Conservation (phyloP, 2,888 invertebrate species). For the Trissonchulus sp. region DNA sequence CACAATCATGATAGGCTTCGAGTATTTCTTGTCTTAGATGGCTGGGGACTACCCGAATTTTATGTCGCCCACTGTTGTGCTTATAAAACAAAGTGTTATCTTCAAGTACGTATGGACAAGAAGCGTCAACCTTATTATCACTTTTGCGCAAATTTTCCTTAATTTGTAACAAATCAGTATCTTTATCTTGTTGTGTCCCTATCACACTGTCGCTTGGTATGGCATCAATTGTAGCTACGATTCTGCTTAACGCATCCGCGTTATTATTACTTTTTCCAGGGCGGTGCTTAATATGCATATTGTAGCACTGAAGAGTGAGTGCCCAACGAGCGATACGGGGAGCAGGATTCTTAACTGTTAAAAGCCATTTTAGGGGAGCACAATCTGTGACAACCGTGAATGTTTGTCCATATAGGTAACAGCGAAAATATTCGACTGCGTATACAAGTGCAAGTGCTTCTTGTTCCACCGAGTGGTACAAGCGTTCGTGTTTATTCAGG, state of each 20-base stretch:
- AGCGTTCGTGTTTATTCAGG: constrained; percentile 27
- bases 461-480: constrained; percentile 32
- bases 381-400: constrained; percentile 26
- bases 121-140: no score
- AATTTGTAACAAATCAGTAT: no score
- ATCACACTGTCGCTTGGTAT: no score
- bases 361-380: constrained; percentile 27
- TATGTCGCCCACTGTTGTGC: no score
- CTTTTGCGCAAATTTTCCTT: no score
- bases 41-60: no score
- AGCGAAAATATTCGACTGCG: constrained; percentile 32
- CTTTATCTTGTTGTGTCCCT: no score
- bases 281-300: not conserved
- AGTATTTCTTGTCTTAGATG: no score
- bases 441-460: constrained; percentile 35
- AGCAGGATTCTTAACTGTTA: not conserved
- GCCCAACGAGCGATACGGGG: constrained; percentile 4
- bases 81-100: no score
- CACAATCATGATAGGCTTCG: no score
- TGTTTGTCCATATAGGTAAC: constrained; percentile 9
- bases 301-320: not conserved
- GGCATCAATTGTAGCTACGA: no score
- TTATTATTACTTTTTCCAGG: constrained; percentile 6
- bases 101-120: no score
- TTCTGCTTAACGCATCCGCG: constrained; percentile 22